Base-by-base conservation (phyloP, 2,113 vertebrate genomes). In the Cololabis saira region DNA sequence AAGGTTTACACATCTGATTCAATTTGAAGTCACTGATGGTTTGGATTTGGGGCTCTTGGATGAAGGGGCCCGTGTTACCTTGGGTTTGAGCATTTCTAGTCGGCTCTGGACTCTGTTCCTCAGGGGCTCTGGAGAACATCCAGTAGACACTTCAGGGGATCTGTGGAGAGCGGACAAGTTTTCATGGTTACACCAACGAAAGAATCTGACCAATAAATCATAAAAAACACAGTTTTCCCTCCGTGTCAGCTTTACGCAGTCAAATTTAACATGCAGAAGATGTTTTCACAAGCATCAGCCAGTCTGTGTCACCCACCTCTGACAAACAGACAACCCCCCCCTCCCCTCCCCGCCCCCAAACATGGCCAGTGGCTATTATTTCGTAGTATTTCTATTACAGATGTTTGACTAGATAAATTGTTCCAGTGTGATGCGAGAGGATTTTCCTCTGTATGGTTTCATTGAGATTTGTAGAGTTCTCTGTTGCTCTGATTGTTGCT, bases 71-170 rank as follows among this genome's bases (percentile, higher is more conserved):
- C 45, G 58, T 12, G 21, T 73, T 95, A 98, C 97, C 96, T 97
- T 95, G 41, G 73, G 73, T 75, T 92, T 91, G 70, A 92, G 91
- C 78, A 90, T 91, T 81, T 92, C 85, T 58, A 85, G 43, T 41
- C 81, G 90, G 61, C 91, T 93, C 74, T 87, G 88, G 87, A 96
- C 61, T 42, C 94, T 91, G 67, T 93, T 92, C 81, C 80, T 91
- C 21, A 97, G 91, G 68, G 95, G 86, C 87, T 96, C 94, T 75
- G 94, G 89, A 74, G 90, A 93, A 64, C 86, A 87, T 77, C 92
- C 93, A 52, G 18, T 86, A 14, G 88, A 76, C 84, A 88, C 93
- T 80, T 80, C 88, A 0, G 96, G 97, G 89, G 97, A 96, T 63
- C 98, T 98, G 62, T 56, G 82, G 52, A 52, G 72, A 71, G 45